A percentile compares a stretch with the other conserved stretches of the same genome.
Conservation (phyloP, 1,140 invertebrate genomes). For the Oryctes rhinoceros region DNA sequence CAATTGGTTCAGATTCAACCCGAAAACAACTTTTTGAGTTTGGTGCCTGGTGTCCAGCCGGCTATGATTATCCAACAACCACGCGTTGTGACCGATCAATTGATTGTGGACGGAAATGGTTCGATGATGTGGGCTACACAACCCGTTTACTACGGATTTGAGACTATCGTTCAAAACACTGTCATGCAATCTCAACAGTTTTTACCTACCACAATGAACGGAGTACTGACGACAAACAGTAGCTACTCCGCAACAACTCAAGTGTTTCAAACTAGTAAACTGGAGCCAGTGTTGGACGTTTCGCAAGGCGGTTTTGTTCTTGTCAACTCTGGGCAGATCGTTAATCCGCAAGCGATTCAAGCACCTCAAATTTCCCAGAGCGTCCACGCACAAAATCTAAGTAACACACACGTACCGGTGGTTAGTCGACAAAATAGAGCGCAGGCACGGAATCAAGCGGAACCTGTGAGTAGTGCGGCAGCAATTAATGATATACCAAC, state of each 20-base stretch:
- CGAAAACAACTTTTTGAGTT: slow-evolving; percentile 71
- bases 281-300: slow-evolving; percentile 80
- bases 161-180: slow-evolving; percentile 85
- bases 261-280: slow-evolving; percentile 82
- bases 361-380: slow-evolving; percentile 42
- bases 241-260: slow-evolving; percentile 84
- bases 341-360: slow-evolving; percentile 51
- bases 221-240: slow-evolving; percentile 77
- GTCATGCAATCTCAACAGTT: slow-evolving; percentile 86
- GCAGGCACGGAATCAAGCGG: neutral
- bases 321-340: slow-evolving; percentile 65
- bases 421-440: slow-evolving; percentile 6
- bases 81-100: slow-evolving; percentile 54
- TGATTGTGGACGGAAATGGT: slow-evolving; percentile 58
- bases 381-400: slow-evolving; percentile 40
- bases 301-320: slow-evolving; percentile 73
- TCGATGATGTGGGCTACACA: slow-evolving; percentile 56
- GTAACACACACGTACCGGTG: neutral
- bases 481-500: neutral
- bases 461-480: neutral
- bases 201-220: slow-evolving; percentile 77
- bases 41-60: slow-evolving; percentile 71
- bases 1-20: slow-evolving; percentile 63
- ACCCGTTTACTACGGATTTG: slow-evolving; percentile 81
- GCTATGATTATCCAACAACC: slow-evolving; percentile 58